Base-by-base conservation (phyloP, 2,888 invertebrate genomes). In the Ophion costatus region DNA sequence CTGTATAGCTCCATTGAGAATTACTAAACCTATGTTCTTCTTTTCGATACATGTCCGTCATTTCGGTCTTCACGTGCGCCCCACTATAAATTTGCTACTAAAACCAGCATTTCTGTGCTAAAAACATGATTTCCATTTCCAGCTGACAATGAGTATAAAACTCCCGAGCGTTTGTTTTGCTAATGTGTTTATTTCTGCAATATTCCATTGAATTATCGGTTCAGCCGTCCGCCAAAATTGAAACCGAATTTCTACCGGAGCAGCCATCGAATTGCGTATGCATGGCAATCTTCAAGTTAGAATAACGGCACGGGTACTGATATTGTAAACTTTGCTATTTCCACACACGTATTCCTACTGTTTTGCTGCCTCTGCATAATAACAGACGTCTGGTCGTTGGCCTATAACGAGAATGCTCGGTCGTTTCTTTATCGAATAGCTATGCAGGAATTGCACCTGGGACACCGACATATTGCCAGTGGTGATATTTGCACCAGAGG, bases 311-410 rank as follows among this genome's bases (percentile, higher is more conserved):
- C 51, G 17, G 17, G 17, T 0, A 17, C 51, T 51, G 17, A 51
- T 51, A 51, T 51, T 51, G 51, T 51, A 14, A 51, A 51, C 14
- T 51, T 51, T 14, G 14, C 51, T 4, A 51, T 63, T 29, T 61
- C 42, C 38, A 51, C 64, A 38, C 64, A 38, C 56, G 45, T 33
- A 29, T 10, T 20, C 51, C 51, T 51, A 51, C 51, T 51, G 17
- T 51, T 51, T 0, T 51, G 51, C 17, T 14, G 51, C 14, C 3
- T 17, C 17, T 51, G 51, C 51, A 51, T 51, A 51, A 51, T 17
- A 51, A 1, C 45, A 11, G 14, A 63, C 51, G 33, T 4, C 69
- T 76, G 76, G 81, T 81, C 76, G 70, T 56, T 17, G 22, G 29
- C 11, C 42, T 51, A 17, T 66, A 66, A 71, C 33, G 7, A 29